A percentile compares a stretch with the other conserved stretches of the same genome.
Evolutionary conservation across 1,140 invertebrate genomes (phyloP).

Genomic region (Asobara japonica): DNA sequence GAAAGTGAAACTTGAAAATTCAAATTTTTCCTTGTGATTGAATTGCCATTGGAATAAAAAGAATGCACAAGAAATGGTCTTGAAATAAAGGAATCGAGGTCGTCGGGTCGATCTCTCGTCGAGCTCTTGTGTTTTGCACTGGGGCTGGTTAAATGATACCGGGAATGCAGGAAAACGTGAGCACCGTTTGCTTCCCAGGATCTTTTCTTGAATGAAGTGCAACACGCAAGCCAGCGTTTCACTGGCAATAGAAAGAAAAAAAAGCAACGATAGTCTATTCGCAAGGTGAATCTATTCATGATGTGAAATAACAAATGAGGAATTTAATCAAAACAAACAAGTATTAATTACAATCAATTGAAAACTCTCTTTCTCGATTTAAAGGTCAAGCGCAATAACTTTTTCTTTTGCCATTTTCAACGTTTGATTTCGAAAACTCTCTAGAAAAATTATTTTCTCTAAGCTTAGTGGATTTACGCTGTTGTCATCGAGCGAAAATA

Average conservation of each 20-base stretch:
- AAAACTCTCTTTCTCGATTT: neutral
- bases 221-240: neutral
- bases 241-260: neutral
- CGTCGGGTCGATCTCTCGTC: constrained; percentile 33
- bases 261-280: neutral
- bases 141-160: neutral
- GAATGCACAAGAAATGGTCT: constrained; percentile 29
- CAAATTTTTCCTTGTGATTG: neutral
- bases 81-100: constrained; percentile 43
- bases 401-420: neutral
- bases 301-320: neutral
- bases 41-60: neutral
- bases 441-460: no score
- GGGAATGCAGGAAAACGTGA: constrained; percentile 13
- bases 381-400: neutral
- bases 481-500: no score
- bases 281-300: neutral
- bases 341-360: neutral
- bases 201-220: constrained; percentile 10
- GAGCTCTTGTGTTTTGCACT: constrained; percentile 7
- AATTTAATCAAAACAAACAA: neutral
- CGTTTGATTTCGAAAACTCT: no score
- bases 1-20: constrained; percentile 1
- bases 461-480: no score
- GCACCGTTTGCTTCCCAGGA: neutral